Evolutionary conservation across 2,888 invertebrate species (phyloP).

Genomic region (Apotomis betuletana): DNA sequence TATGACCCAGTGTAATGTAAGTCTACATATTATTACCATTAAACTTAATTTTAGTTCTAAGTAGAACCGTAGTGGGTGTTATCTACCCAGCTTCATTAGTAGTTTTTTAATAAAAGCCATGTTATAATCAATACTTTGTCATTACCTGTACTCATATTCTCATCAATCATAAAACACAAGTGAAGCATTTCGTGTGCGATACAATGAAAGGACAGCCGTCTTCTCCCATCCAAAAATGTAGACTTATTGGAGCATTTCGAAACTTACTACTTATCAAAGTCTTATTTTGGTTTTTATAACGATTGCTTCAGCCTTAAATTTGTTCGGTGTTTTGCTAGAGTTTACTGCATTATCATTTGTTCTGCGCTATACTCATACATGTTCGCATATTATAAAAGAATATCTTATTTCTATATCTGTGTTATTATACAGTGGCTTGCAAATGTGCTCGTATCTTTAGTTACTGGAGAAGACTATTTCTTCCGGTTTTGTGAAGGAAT

Average conservation of each 20-base stretch:
- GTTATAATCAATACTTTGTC: background rate
- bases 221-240: background rate
- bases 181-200: background rate
- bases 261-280: slow-evolving; percentile 7
- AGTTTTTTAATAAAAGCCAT: background rate
- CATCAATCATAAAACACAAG: background rate
- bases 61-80: background rate
- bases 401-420: background rate
- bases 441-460: slow-evolving; percentile 6
- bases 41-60: background rate
- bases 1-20: background rate
- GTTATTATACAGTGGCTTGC: background rate
- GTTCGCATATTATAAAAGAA: too few relatives aligned
- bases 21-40: too few relatives aligned
- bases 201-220: background rate
- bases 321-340: background rate
- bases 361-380: background rate
- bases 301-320: background rate
- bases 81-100: background rate
- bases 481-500: slow-evolving; percentile 1
- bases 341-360: background rate
- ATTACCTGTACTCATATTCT: background rate
- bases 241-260: background rate
- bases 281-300: slow-evolving; percentile 23
- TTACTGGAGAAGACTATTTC: slow-evolving; percentile 15